phyloP scores from a whole-genome alignment of 92 coral and sea anemone species.

The Palythoa grandis region DNA sequence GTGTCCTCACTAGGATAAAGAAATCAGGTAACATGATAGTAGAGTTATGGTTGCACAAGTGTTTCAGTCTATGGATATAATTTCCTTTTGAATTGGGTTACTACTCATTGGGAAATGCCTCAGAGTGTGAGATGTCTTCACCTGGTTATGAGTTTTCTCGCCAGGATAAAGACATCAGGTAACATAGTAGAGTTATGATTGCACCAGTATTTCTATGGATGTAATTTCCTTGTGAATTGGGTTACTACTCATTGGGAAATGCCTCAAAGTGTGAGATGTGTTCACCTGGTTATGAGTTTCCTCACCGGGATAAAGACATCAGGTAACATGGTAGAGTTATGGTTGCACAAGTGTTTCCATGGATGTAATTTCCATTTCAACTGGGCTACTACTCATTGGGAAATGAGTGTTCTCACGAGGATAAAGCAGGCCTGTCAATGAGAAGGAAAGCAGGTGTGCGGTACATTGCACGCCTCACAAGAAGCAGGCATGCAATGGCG shows the following conservation, averaged over 20 bases:
- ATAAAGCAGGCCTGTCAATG: no score
- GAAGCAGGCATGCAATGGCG: no score
- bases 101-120: slow-evolving; percentile 85
- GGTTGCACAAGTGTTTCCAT: background rate
- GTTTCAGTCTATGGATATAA: slow-evolving; percentile 7
- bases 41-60: no score
- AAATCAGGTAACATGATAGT: slow-evolving; percentile 55
- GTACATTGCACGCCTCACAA: no score
- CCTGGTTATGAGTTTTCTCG: slow-evolving; percentile 90
- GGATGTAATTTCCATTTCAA: slow-evolving; percentile 75
- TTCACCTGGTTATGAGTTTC: slow-evolving; percentile 92
- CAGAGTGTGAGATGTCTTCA: slow-evolving; percentile 90
- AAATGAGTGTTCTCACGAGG: slow-evolving; percentile 86
- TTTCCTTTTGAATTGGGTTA: slow-evolving; percentile 83
- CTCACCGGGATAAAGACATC: slow-evolving; percentile 79
- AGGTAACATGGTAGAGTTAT: slow-evolving; percentile 44
- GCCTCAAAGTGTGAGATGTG: slow-evolving; percentile 91
- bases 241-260: no score
- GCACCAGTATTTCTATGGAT: background rate
- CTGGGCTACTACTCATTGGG: slow-evolving; percentile 84
- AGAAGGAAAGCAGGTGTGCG: no score
- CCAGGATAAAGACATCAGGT: slow-evolving; percentile 87
- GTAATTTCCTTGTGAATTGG: no score
- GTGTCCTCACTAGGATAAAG: slow-evolving; percentile 90
- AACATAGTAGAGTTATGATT: background rate